Evolutionary conservation across 2,113 vertebrate species (phyloP).

Genomic region (Embiotoca jacksoni): DNA sequence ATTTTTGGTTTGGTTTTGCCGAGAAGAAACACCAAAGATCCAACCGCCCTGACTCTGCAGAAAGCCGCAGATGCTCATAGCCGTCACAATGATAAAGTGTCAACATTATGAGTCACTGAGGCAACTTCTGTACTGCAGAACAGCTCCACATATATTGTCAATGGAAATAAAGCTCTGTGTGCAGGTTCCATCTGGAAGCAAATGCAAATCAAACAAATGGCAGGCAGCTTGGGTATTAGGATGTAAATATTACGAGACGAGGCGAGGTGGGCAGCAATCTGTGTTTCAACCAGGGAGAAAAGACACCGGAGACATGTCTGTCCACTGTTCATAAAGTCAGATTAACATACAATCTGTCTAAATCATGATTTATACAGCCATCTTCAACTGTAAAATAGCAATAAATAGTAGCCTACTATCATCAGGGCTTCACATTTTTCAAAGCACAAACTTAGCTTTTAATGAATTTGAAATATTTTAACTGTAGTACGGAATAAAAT

Average conservation of each 20-base stretch:
- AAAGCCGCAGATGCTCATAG: neutral
- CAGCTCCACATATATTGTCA: neutral
- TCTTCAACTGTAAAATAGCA: neutral
- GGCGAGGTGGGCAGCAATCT: slow-evolving; percentile 18
- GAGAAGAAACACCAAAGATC: neutral
- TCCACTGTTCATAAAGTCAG: neutral
- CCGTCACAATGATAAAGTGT: neutral
- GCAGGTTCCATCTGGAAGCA: slow-evolving; percentile 44
- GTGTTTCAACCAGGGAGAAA: neutral
- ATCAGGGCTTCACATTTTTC: neutral
- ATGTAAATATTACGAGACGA: slow-evolving; percentile 34
- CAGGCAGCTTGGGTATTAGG: slow-evolving; percentile 28
- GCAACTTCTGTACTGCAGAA: neutral
- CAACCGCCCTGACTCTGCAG: neutral
- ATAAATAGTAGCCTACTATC: neutral
- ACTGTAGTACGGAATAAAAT: too few species aligned
- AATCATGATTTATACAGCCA: neutral
- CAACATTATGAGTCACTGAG: neutral
- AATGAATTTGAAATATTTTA: too few species aligned
- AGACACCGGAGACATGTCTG: neutral
- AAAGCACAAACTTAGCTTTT: too few species aligned
- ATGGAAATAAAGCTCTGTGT: slow-evolving; percentile 10
- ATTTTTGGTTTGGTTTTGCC: neutral
- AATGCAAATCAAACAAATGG: slow-evolving; percentile 36
- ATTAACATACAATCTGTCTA: neutral